phyloP scores from a whole-genome alignment of 2,113 vertebrate species.

The Todiramphus saurophagus region DNA sequence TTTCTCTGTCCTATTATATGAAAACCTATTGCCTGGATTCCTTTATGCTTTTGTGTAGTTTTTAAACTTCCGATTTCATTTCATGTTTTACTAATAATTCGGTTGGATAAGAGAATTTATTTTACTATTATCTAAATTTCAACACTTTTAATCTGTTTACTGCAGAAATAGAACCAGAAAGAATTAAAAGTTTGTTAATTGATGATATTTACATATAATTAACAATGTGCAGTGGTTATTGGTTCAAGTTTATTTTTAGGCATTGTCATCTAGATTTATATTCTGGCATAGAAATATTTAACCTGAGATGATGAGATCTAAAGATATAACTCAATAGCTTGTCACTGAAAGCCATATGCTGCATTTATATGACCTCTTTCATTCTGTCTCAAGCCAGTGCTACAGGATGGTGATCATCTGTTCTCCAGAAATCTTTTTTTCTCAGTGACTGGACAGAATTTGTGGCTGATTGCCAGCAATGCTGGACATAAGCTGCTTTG shows the following conservation, averaged over 20 bases:
- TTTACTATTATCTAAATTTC: background rate
- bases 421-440: background rate
- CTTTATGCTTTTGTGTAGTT: background rate
- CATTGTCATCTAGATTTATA: background rate
- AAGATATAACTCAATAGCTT: background rate
- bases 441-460: conserved; percentile 6
- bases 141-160: background rate
- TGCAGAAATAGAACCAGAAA: background rate
- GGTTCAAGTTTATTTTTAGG: background rate
- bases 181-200: background rate
- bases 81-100: background rate
- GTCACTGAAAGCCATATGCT: background rate
- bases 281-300: background rate
- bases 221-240: background rate
- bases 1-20: background rate
- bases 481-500: conserved; percentile 38
- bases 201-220: background rate
- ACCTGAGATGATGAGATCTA: background rate
- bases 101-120: background rate
- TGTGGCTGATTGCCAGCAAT: conserved; percentile 10
- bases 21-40: background rate
- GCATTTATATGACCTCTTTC: background rate
- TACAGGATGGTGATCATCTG: conserved; percentile 11
- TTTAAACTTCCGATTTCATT: background rate
- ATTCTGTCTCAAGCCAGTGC: background rate